These are phyloP conservation scores for Procambarus virginalis DNA, from an alignment of 1,140 invertebrate species.

Conservation along the genomic window DNA sequence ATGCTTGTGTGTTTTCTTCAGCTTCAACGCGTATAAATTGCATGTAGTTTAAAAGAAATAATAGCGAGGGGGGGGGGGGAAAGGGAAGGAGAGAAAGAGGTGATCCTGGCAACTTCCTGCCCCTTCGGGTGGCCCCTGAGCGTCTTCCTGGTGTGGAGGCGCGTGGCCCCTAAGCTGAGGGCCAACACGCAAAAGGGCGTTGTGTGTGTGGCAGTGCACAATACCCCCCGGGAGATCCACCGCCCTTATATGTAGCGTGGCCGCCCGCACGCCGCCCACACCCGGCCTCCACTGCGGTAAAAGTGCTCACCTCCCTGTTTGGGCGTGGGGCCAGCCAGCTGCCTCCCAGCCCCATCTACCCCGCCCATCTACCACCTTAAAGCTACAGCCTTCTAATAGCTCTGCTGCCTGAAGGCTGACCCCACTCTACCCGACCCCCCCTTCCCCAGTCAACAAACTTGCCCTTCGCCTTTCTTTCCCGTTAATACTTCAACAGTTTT, in stretches of 20 bases:
- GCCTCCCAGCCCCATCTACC: background rate
- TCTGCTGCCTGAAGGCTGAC: too few relatives aligned
- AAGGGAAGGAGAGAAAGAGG: background rate
- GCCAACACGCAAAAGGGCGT: slow-evolving; percentile 14
- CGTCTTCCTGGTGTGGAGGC: background rate
- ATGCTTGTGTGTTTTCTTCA: too few relatives aligned
- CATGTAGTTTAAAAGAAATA: too few relatives aligned
- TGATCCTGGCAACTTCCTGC: background rate
- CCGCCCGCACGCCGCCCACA: slow-evolving; percentile 61
- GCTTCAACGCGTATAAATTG: too few relatives aligned
- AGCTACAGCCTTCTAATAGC: background rate
- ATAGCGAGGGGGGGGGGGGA: too few relatives aligned
- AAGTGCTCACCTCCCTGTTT: slow-evolving; percentile 58
- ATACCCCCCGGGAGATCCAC: slow-evolving; percentile 19
- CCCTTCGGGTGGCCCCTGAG: background rate
- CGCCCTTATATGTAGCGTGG: slow-evolving; percentile 26
- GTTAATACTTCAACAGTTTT: too few relatives aligned
- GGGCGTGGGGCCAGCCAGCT: slow-evolving; percentile 36
- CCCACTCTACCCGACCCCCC: too few relatives aligned
- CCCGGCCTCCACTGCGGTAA: slow-evolving; percentile 51
- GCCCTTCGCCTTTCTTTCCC: too few relatives aligned
- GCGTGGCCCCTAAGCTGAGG: background rate
- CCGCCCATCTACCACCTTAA: background rate
- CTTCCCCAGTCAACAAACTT: too few relatives aligned
- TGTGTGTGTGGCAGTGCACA: slow-evolving; percentile 14